Conservation (phyloP, 2,888 invertebrate species). For the Salticus scenicus region DNA sequence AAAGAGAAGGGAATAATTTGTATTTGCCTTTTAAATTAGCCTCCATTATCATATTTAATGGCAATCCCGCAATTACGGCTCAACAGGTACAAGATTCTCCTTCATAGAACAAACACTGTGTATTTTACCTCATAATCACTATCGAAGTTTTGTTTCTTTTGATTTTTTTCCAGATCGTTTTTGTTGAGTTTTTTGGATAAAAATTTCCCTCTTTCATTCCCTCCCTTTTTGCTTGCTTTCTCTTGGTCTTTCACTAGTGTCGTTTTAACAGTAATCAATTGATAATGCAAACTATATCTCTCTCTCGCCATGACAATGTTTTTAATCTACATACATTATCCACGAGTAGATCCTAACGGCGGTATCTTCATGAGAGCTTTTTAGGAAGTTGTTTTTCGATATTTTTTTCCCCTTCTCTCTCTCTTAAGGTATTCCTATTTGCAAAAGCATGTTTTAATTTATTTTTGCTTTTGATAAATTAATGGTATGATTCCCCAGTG, state of each 20-base stretch:
- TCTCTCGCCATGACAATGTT: slow-evolving; percentile 61
- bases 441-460: slow-evolving; percentile 66
- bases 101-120: slow-evolving; percentile 64
- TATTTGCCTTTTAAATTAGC: slow-evolving; percentile 70
- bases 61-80: slow-evolving; percentile 68
- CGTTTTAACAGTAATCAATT: slow-evolving; percentile 63
- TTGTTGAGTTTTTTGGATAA: slow-evolving; percentile 42
- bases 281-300: slow-evolving; percentile 70
- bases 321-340: slow-evolving; percentile 69
- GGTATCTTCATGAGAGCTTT: slow-evolving; percentile 27
- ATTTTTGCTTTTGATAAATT: slow-evolving; percentile 41
- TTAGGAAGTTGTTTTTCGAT: slow-evolving; percentile 23
- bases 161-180: slow-evolving; percentile 40
- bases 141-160: slow-evolving; percentile 21
- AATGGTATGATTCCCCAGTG: slow-evolving; percentile 47
- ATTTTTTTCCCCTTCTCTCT: neutral
- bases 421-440: slow-evolving; percentile 29
- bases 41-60: slow-evolving; percentile 70
- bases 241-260: neutral
- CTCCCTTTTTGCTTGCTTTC: slow-evolving; percentile 2
- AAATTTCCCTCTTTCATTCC: neutral
- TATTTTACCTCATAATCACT: slow-evolving; percentile 15
- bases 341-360: neutral
- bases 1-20: slow-evolving; percentile 68
- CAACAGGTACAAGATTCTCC: slow-evolving; percentile 65